Conservation (phyloP, 2,797 vertebrate genomes). For the Ptychadena robeensis region DNA sequence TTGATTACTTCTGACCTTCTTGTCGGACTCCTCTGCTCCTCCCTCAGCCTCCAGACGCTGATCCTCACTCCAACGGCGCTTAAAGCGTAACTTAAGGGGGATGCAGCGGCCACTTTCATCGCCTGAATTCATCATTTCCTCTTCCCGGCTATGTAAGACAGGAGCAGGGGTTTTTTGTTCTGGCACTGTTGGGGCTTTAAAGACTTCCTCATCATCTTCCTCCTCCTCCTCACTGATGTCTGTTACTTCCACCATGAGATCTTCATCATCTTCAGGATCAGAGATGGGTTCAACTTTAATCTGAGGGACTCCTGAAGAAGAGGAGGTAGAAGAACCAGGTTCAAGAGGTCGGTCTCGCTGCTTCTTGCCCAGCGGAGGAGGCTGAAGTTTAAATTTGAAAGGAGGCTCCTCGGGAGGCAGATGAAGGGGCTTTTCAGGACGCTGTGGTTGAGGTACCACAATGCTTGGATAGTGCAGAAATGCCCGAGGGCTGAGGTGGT, state of each 20-base stretch:
- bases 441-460: conserved; percentile 86
- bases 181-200: conserved; percentile 85
- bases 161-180: conserved; percentile 59
- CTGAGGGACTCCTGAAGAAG: conserved; percentile 73
- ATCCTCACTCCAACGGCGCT: conserved; percentile 93
- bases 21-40: conserved; percentile 84
- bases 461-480: conserved; percentile 91
- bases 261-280: conserved; percentile 79
- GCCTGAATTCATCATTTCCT: background rate
- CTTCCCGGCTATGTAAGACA: conserved; percentile 40
- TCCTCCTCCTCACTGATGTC: conserved; percentile 81
- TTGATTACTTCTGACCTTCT: conserved; percentile 82
- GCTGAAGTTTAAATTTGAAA: conserved; percentile 95
- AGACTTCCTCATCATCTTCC: conserved; percentile 89
- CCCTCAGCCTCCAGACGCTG: conserved; percentile 86
- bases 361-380: conserved; percentile 84
- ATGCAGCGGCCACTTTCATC: conserved; percentile 75
- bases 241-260: conserved; percentile 84
- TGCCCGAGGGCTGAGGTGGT: conserved; percentile 90
- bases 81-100: conserved; percentile 91
- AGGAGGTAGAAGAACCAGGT: conserved; percentile 73
- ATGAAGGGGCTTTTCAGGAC: conserved; percentile 76
- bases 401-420: conserved; percentile 72
- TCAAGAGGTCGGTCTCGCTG: conserved; percentile 80
- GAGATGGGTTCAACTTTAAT: conserved; percentile 89